Evolutionary conservation across 2,113 vertebrate genomes (phyloP), one percentile per base, ranked within the genome.

Genomic region (Serilophus lunatus): DNA sequence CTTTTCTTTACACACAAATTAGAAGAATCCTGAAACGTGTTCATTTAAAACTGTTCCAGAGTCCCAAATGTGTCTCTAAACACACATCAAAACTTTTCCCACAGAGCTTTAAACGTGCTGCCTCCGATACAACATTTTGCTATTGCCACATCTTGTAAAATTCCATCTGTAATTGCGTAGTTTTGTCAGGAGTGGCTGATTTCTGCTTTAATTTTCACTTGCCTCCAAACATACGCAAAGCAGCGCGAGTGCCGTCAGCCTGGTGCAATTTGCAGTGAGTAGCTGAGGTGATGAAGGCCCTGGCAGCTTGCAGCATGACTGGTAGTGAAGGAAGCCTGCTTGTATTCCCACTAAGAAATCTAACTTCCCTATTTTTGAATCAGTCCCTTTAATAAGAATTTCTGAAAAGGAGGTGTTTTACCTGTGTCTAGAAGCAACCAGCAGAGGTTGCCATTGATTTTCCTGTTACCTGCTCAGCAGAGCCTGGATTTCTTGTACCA

Each of bases 371-470:
- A 1, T 38, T 79, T 71, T 36, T 29, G n/a, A 69, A 28, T 24
- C n/a, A 2, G 29, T 47, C 12, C 28, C 56, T 77, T 61, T 8
- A 29, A 78, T 50, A 71, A 3, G 8, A 47, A 38, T 57, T 63
- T 19, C 38, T 25, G 29, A 14, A 25, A 35, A 44, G 38, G 29
- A 45, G 13, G 3, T 6, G 2, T 81, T 83, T 74, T 50, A 83
- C 60, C 68, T 81, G 79, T 10, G 0, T 6, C 54, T 65, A 70
- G 61, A 85, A 75, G 7, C 90, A 75, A 3, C 79, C 90, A 90
- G 79, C 80, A 94, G 94, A 92, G 86, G 86, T 25, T 96, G 94
- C 92, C 82, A 8, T 63, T 78, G 88, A 44, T 94, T 85, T 69
- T 88, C 24, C 44, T 71, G 61, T 47, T 75, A 7, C 38, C 81